Evolutionary conservation across 2,888 invertebrate genomes (phyloP), one percentile per base, ranked within the genome.

Genomic region (Nematopogon swammerdamellus): DNA sequence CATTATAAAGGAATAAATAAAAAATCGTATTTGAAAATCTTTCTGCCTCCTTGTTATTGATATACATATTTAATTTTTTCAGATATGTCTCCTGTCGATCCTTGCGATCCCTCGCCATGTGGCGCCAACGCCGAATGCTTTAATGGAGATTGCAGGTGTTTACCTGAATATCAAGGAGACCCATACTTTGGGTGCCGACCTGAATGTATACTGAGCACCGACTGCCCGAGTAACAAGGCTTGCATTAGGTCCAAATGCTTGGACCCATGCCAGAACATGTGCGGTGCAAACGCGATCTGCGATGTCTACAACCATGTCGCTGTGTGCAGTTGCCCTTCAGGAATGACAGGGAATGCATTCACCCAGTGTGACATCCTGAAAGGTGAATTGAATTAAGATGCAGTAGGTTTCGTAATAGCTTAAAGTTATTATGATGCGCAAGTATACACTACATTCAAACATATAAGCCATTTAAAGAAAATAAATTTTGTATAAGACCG

Each of bases 291-390:
- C 60, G 89, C 89, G 19, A 76, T 85, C 51, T 91, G 90, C 61
- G 85, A 87, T 61, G 87, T 88, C 8, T 82, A 85, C 48, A 85
- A 86, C 57, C 89, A 90, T 59, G 82, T 87, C 51, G 84, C 88
- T n/a, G 85, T 86, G 72, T 89, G 89, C 56, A 84, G 84, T 58
- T 88, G 88, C 59, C 84, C 86, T 10, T 81, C 83, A 52, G 80
- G 82, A 47, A 83, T 84, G 75, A 77, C 84, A 18, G 89, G 89
- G 57, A 87, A 88, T 68, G 85, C 87, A 47, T 86, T 86, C 61
- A 72, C 83, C 14, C 70, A 82, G 51, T 90, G 90, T 59, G 68
- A 72, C 49, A 68, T 73, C 20, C 49, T 67, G 25, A 68, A 72
- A 71, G 72, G 77, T 79, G 67, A n/a, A n/a, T n/a, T n/a, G n/a